A percentile compares a stretch with the other conserved stretches of the same genome.
Conservation (phyloP, 2,888 invertebrate genomes). For the Pammene fasciana region DNA sequence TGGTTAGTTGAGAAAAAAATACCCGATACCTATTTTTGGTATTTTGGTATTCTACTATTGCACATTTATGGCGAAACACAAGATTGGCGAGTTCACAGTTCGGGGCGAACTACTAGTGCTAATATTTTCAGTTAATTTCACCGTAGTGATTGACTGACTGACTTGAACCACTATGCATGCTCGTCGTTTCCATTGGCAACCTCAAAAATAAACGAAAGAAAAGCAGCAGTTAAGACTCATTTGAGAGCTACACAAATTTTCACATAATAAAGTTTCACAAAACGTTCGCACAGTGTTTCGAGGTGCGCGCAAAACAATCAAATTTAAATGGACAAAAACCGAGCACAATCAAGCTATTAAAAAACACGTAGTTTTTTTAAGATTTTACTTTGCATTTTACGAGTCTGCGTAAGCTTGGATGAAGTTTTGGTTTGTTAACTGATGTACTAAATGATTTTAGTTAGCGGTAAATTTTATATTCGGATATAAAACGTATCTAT, state of each 20-base stretch:
- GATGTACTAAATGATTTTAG: constrained; percentile 39
- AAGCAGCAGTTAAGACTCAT: constrained; percentile 1
- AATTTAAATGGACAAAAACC: constrained; percentile 39
- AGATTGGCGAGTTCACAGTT: too few species aligned
- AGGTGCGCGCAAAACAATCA: constrained; percentile 40
- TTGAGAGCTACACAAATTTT: constrained; percentile 38
- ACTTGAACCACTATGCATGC: constrained; percentile 11
- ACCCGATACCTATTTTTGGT: too few species aligned
- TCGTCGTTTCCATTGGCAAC: not conserved
- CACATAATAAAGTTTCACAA: constrained; percentile 41
- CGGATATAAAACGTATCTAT: constrained; percentile 12
- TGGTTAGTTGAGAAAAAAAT: too few species aligned
- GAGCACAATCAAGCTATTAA: constrained; percentile 39
- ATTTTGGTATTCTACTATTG: too few species aligned
- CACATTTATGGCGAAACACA: too few species aligned
- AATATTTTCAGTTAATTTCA: not conserved
- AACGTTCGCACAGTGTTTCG: constrained; percentile 40
- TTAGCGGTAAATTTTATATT: constrained; percentile 29
- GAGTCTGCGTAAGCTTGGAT: constrained; percentile 18
- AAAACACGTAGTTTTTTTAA: constrained; percentile 36
- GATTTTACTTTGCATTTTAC: constrained; percentile 36
- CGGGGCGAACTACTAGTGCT: too few species aligned
- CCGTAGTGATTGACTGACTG: not conserved
- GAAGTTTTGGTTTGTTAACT: constrained; percentile 34
- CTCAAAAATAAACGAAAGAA: constrained; percentile 18